Conservation (phyloP, 2,113 vertebrate genomes). For the Hippocampus zosterae region DNA sequence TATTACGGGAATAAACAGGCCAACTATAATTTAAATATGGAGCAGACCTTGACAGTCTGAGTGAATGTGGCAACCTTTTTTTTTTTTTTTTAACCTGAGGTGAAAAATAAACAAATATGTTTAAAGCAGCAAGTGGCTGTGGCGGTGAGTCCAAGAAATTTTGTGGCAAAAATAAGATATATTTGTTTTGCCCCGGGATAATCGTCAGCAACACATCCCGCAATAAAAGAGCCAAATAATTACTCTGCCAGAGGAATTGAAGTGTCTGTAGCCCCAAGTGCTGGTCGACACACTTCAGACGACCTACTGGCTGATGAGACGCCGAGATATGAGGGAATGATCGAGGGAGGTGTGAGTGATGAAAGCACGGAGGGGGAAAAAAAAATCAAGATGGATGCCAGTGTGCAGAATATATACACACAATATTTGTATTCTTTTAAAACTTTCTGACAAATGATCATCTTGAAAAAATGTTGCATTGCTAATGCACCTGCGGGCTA, state of each 20-base stretch:
- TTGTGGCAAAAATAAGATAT: conserved; percentile 41
- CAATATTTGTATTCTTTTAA: not conserved
- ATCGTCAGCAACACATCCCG: conserved; percentile 52
- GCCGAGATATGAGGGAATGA: conserved; percentile 41
- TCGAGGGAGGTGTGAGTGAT: conserved; percentile 22
- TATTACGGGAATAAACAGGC: conserved; percentile 1
- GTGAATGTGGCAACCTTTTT: conserved; percentile 21
- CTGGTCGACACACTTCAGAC: conserved; percentile 30
- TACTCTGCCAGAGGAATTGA: conserved; percentile 62
- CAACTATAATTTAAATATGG: conserved; percentile 25
- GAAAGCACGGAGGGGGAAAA: conserved; percentile 9
- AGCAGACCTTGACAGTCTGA: conserved; percentile 32
- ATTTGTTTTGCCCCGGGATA: conserved; percentile 49
- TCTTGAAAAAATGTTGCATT: too few species aligned
- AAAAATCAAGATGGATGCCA: conserved; percentile 3
- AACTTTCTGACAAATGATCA: too few species aligned
- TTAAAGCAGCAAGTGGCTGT: conserved; percentile 42
- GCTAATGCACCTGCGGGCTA: too few species aligned
- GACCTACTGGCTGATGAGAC: conserved; percentile 39
- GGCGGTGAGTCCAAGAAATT: conserved; percentile 49
- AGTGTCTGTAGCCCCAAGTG: conserved; percentile 56
- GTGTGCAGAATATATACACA: not conserved
- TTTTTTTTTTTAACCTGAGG: conserved; percentile 22
- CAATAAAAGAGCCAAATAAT: conserved; percentile 68
- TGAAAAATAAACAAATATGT: conserved; percentile 28